Conservation (phyloP, 2,113 vertebrate genomes). For the Physeter macrocephalus region DNA sequence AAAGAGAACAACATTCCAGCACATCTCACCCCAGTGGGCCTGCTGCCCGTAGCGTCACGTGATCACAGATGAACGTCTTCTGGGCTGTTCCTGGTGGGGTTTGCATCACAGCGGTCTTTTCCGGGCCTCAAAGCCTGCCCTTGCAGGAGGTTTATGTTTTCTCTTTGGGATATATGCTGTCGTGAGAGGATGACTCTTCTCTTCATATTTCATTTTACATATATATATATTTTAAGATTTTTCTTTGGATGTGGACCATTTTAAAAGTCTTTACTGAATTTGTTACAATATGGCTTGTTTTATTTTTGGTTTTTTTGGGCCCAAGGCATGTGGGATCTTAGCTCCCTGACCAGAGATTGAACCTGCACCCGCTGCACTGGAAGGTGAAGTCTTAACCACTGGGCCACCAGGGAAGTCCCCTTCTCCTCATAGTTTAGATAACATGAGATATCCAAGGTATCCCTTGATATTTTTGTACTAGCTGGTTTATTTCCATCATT, state of each 20-base stretch:
- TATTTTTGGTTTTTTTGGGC: no score
- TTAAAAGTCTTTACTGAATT: no score
- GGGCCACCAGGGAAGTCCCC: not conserved
- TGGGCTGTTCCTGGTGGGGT: not conserved
- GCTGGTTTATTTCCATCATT: not conserved
- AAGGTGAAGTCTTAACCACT: not conserved
- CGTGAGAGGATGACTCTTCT: not conserved
- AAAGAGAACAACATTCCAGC: not conserved
- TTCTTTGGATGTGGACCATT: no score
- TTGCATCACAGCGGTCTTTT: not conserved
- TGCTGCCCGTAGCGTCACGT: no score
- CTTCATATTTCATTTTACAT: not conserved
- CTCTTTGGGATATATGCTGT: not conserved
- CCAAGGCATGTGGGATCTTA: not conserved
- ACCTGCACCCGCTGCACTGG: not conserved
- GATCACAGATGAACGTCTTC: not conserved
- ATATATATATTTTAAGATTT: not conserved
- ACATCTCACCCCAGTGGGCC: not conserved
- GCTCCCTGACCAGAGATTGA: not conserved
- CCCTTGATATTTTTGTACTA: not conserved
- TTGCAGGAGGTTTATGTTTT: not conserved
- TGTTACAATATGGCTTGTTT: no score
- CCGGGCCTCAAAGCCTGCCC: not conserved
- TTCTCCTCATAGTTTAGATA: not conserved
- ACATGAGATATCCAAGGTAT: not conserved